These are phyloP conservation scores for Clostera curtula DNA, from an alignment of 2,888 invertebrate species.

Conservation along the genomic window DNA sequence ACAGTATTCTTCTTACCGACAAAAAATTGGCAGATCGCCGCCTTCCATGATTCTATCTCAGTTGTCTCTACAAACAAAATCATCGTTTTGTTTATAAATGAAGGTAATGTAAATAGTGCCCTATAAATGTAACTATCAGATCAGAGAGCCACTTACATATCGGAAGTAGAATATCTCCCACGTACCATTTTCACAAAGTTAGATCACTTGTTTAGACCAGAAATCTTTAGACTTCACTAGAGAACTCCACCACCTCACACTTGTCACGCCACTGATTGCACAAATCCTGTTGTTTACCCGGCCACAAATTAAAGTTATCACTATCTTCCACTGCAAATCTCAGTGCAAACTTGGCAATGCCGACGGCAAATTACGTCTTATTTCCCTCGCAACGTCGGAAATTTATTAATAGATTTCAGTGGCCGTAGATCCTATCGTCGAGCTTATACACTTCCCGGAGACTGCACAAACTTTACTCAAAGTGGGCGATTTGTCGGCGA, in stretches of 20 bases:
- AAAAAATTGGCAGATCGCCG: too few species aligned
- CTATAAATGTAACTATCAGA: too few species aligned
- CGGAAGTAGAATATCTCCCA: conserved; percentile 65
- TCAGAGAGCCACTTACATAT: conserved; percentile 52
- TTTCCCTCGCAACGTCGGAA: conserved; percentile 45
- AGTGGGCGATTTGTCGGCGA: conserved; percentile 18
- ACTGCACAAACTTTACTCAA: conserved; percentile 19
- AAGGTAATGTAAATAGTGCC: too few species aligned
- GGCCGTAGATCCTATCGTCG: conserved; percentile 28
- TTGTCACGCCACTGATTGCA: conserved; percentile 43
- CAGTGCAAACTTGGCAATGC: conserved; percentile 62
- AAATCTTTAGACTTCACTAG: conserved; percentile 33
- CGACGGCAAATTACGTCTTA: conserved; percentile 50
- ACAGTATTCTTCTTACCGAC: background rate
- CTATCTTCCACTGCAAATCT: conserved; percentile 46
- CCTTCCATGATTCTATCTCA: too few species aligned
- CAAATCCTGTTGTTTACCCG: conserved; percentile 45
- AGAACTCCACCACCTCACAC: conserved; percentile 31
- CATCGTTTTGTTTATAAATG: too few species aligned
- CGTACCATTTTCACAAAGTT: conserved; percentile 61
- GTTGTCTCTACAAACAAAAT: too few species aligned
- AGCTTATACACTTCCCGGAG: conserved; percentile 28
- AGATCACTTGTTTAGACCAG: conserved; percentile 22
- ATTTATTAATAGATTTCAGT: conserved; percentile 55
- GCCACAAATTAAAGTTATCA: conserved; percentile 51